Conservation (phyloP, 2,113 vertebrate species). For the Corythornis cristatus region DNA sequence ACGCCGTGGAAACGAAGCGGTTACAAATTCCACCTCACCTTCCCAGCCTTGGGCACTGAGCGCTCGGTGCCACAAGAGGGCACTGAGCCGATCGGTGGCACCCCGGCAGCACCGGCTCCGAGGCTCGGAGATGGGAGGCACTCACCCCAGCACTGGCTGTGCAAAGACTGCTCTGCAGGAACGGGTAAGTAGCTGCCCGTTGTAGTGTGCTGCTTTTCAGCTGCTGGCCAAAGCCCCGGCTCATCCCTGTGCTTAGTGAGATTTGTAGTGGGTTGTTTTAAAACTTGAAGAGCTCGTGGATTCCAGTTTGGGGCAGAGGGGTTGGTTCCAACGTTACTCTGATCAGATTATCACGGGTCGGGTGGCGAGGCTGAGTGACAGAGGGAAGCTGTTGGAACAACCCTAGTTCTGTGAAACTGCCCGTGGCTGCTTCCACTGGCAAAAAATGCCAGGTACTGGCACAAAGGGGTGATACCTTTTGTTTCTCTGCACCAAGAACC, state of each 20-base stretch:
- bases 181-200: slow-evolving; percentile 54
- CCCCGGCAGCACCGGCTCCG: not conserved
- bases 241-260: not conserved
- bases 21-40: not conserved
- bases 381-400: not conserved
- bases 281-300: not conserved
- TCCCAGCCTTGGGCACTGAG: not conserved
- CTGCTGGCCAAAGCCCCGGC: not conserved
- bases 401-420: not conserved
- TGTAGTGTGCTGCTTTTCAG: slow-evolving; percentile 9
- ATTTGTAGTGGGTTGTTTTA: too few species aligned
- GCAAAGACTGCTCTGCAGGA: slow-evolving; percentile 6
- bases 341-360: not conserved
- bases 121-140: slow-evolving; percentile 13
- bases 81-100: slow-evolving; percentile 23
- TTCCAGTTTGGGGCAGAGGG: not conserved
- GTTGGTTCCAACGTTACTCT: not conserved
- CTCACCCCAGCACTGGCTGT: not conserved
- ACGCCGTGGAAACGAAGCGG: not conserved
- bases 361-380: not conserved
- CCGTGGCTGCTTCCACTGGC: fast-evolving
- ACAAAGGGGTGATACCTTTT: not conserved
- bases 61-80: slow-evolving; percentile 46
- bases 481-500: not conserved
- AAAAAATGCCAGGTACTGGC: not conserved